Percentiles rank a stretch among this genome's conserved stretches.
Conservation (phyloP, 2,888 invertebrate species). For the Heteromyza rotundicornis region DNA sequence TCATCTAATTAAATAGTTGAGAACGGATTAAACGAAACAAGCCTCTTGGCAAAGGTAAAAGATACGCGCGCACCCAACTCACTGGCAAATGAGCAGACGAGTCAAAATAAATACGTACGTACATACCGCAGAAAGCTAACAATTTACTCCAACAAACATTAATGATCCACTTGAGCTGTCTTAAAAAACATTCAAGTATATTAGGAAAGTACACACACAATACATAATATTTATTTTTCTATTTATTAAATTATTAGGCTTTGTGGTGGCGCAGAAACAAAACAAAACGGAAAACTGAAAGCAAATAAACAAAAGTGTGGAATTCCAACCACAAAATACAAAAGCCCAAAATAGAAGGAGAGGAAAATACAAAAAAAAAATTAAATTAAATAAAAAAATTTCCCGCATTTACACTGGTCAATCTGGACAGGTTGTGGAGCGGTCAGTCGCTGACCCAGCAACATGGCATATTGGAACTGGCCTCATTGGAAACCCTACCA, state of each 20-base stretch:
- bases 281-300: constrained; percentile 4
- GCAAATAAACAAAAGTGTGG: constrained; percentile 14
- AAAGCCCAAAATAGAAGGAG: neutral
- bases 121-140: constrained; percentile 12
- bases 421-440: neutral
- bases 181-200: constrained; percentile 35
- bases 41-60: constrained; percentile 2
- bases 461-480: too few species aligned
- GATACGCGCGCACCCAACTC: neutral
- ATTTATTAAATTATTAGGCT: constrained; percentile 16
- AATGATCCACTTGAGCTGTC: constrained; percentile 40
- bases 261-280: constrained; percentile 5
- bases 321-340: neutral
- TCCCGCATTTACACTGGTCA: neutral
- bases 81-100: neutral
- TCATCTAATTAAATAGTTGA: constrained; percentile 21
- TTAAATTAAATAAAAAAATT: too few species aligned
- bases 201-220: constrained; percentile 19
- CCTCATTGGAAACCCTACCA: too few species aligned
- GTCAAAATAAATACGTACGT: constrained; percentile 1
- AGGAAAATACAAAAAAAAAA: too few species aligned
- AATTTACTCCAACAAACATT: constrained; percentile 37
- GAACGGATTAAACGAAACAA: constrained; percentile 14
- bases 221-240: constrained; percentile 23
- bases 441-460: neutral